Percentiles rank a stretch among this genome's conserved stretches.
These are phyloP conservation scores for Nerophis ophidion DNA, from an alignment of 2,113 vertebrate genomes.

Conservation along the genomic window DNA sequence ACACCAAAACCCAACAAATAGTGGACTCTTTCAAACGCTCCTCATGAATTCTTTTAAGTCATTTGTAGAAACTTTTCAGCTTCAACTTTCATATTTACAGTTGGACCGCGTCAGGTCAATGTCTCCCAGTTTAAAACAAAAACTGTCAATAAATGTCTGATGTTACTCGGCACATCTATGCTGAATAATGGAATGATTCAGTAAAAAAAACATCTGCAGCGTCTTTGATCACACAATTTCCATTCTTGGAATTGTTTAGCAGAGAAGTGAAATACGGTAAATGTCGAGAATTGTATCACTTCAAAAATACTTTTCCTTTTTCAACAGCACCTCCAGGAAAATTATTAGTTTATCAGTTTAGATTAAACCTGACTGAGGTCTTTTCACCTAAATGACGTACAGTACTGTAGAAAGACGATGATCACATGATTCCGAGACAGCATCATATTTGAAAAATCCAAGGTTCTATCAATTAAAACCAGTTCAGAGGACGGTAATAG, in stretches of 20 bases:
- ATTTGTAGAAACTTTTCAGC: conserved; percentile 23
- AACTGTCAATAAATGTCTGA: background rate
- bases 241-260: conserved; percentile 50
- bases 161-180: conserved; percentile 5
- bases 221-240: conserved; percentile 8
- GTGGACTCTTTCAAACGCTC: conserved; percentile 20
- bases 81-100: conserved; percentile 29
- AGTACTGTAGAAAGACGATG: conserved; percentile 70
- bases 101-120: conserved; percentile 2
- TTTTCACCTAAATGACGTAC: conserved; percentile 12
- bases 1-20: conserved; percentile 19
- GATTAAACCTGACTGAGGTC: conserved; percentile 11
- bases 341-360: conserved; percentile 7
- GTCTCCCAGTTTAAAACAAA: background rate
- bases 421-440: conserved; percentile 50
- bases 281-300: background rate
- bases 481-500: conserved; percentile 12
- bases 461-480: conserved; percentile 52
- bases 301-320: conserved; percentile 6
- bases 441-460: conserved; percentile 50
- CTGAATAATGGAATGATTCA: conserved; percentile 19
- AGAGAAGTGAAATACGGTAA: background rate
- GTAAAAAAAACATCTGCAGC: background rate
- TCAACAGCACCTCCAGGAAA: conserved; percentile 18
- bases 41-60: conserved; percentile 22